phyloP scores from a whole-genome alignment of 2,113 vertebrate genomes.

The Salvator merianae region DNA sequence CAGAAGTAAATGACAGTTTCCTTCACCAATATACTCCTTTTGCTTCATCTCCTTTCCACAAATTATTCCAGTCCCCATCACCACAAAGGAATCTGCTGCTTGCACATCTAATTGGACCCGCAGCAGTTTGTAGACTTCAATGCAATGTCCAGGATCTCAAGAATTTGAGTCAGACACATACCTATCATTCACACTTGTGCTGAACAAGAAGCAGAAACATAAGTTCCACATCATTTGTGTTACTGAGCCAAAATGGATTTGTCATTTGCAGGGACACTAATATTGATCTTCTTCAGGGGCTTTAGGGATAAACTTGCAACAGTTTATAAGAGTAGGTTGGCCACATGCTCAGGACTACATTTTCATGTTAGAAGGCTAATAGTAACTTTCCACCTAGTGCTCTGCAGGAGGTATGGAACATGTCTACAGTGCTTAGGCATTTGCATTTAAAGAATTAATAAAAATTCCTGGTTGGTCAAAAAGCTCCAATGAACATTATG shows the following conservation, averaged over 20 bases:
- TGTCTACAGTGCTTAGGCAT: constrained; percentile 61
- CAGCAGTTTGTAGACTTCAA: not conserved
- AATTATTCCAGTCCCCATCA: too few species aligned
- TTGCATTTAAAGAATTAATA: constrained; percentile 84
- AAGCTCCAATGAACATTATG: constrained; percentile 68
- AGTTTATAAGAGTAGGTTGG: not conserved
- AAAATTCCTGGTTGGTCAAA: constrained; percentile 78
- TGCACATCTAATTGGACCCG: too few species aligned
- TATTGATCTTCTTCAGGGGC: not conserved
- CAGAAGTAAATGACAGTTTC: too few species aligned
- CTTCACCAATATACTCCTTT: too few species aligned
- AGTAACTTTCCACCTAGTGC: constrained; percentile 49
- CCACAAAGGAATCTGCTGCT: too few species aligned
- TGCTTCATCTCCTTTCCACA: too few species aligned
- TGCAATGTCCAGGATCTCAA: not conserved
- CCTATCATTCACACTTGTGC: not conserved
- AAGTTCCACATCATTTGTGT: not conserved
- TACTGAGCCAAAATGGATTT: not conserved
- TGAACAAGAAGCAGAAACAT: not conserved
- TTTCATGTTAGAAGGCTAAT: constrained; percentile 3
- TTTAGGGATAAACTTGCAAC: not conserved
- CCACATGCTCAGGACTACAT: fast-evolving
- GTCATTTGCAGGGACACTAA: not conserved
- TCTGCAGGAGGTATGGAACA: constrained; percentile 69
- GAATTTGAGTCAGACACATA: not conserved